A percentile compares a stretch with the other conserved stretches of the same genome.
These are phyloP conservation scores for Hydriomena furcata DNA, from an alignment of 2,888 invertebrate species.

Conservation along the genomic window DNA sequence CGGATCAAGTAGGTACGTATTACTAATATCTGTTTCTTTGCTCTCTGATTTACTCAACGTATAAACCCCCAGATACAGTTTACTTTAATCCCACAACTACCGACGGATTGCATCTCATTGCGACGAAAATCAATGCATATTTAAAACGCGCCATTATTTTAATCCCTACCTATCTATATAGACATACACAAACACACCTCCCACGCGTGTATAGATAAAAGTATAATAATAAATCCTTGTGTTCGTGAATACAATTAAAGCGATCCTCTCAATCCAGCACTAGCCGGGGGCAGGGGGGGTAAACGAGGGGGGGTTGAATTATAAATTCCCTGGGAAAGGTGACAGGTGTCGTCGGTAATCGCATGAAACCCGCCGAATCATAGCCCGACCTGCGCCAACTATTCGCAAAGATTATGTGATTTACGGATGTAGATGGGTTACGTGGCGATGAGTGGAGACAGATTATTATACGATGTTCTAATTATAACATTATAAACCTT, in stretches of 20 bases:
- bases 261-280: constrained; percentile 63
- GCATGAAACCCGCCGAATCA: constrained; percentile 70
- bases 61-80: too few species aligned
- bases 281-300: constrained; percentile 21
- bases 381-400: constrained; percentile 57
- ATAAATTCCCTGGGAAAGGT: constrained; percentile 78
- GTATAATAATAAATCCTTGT: constrained; percentile 65
- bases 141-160: constrained; percentile 34
- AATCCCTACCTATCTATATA: constrained; percentile 21
- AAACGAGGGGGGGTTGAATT: constrained; percentile 57
- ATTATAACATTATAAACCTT: too few species aligned
- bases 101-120: constrained; percentile 22
- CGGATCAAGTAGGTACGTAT: too few species aligned
- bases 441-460: background rate
- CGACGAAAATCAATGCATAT: constrained; percentile 28
- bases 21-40: too few species aligned
- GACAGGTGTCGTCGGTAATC: constrained; percentile 76
- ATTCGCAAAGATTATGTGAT: constrained; percentile 46
- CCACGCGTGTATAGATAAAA: constrained; percentile 20
- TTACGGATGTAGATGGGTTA: constrained; percentile 8
- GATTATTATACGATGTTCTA: background rate
- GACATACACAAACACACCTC: background rate
- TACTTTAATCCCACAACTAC: constrained; percentile 1
- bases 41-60: too few species aligned
- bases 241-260: constrained; percentile 76